Evolutionary conservation across 2,888 invertebrate species (phyloP).

Genomic region (Tortricodes alternella): DNA sequence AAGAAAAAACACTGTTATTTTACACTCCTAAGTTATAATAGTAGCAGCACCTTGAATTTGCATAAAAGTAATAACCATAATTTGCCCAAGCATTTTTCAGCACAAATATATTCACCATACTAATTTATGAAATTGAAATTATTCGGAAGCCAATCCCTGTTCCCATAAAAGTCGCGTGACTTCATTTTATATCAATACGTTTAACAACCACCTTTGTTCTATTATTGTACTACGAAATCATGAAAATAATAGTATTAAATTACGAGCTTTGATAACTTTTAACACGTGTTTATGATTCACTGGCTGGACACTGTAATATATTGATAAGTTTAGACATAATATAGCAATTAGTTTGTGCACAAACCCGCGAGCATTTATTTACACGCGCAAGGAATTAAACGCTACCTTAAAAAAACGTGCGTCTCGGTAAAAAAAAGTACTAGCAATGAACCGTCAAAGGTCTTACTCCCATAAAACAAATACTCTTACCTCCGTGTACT

Average conservation of each 20-base stretch:
- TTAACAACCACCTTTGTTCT: conserved; percentile 47
- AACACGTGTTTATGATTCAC: too few species aligned
- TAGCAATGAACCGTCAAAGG: background rate
- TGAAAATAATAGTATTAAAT: conserved; percentile 37
- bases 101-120: conserved; percentile 24
- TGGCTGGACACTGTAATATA: too few species aligned
- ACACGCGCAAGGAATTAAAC: background rate
- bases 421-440: background rate
- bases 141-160: conserved; percentile 47
- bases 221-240: conserved; percentile 50
- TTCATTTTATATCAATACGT: conserved; percentile 39
- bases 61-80: conserved; percentile 29
- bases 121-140: conserved; percentile 32
- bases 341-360: too few species aligned
- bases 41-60: conserved; percentile 11
- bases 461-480: conserved; percentile 7
- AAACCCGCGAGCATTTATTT: too few species aligned
- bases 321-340: too few species aligned
- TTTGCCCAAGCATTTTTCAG: conserved; percentile 24
- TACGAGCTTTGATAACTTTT: background rate
- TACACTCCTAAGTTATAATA: conserved; percentile 1
- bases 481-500: background rate
- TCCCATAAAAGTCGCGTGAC: conserved; percentile 49
- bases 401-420: background rate
- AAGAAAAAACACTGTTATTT: background rate